Percentiles rank a stretch among this genome's conserved stretches.
These are phyloP conservation scores for Philopotamus ludificatus DNA, from an alignment of 1,140 invertebrate genomes.

Conservation along the genomic window DNA sequence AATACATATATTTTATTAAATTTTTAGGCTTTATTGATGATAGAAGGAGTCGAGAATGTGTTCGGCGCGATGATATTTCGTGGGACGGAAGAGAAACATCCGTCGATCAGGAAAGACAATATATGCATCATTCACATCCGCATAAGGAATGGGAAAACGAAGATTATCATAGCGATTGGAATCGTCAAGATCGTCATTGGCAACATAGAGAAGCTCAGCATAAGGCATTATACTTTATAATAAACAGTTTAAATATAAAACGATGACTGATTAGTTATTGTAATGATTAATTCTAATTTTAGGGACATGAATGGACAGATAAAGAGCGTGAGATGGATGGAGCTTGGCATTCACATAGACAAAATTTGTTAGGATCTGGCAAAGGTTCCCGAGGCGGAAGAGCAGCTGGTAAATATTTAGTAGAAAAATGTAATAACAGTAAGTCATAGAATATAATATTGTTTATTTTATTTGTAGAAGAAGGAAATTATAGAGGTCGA, in stretches of 20 bases:
- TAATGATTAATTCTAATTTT: background rate
- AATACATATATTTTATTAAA: background rate
- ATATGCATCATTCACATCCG: constrained; percentile 47
- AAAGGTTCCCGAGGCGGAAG: constrained; percentile 21
- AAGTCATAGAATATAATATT: too few species aligned
- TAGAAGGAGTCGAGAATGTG: constrained; percentile 44
- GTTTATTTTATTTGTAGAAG: constrained; percentile 29
- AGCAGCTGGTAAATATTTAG: too few species aligned
- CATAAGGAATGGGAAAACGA: constrained; percentile 57
- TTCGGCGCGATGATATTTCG: constrained; percentile 50
- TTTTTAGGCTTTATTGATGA: constrained; percentile 39
- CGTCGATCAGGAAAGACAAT: constrained; percentile 52
- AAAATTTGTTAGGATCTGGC: constrained; percentile 7
- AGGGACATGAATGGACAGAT: constrained; percentile 38
- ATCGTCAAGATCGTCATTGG: constrained; percentile 52
- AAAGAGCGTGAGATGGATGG: constrained; percentile 38
- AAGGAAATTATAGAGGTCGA: constrained; percentile 33
- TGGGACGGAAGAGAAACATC: constrained; percentile 54
- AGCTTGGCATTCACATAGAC: constrained; percentile 37
- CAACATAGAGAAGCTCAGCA: constrained; percentile 48
- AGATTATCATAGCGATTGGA: constrained; percentile 54
- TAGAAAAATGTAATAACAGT: too few species aligned
- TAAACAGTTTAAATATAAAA: background rate
- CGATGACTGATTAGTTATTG: background rate
- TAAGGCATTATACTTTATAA: constrained; percentile 45